phyloP scores from a whole-genome alignment of 2,113 vertebrate genomes.

The Pipa parva region DNA sequence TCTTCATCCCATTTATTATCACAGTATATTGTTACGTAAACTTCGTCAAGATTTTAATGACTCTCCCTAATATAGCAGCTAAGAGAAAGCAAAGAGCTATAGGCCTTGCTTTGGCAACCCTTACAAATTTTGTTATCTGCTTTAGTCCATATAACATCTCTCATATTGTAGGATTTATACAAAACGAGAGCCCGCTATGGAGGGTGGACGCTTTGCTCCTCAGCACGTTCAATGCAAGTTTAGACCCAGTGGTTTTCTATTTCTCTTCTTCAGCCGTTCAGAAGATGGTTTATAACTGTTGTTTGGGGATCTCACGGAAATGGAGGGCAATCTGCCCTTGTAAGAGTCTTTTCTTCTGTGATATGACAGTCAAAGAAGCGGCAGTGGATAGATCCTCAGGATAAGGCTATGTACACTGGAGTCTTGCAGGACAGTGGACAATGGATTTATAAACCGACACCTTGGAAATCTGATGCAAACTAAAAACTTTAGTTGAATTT shows the following conservation, averaged over 20 bases:
- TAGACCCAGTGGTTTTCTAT: conserved; percentile 86
- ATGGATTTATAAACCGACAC: too few relatives aligned
- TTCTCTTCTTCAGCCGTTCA: conserved; percentile 75
- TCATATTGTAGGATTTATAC: conserved; percentile 72
- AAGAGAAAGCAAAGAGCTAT: conserved; percentile 51
- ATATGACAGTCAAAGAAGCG: not conserved
- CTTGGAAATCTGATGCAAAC: too few relatives aligned
- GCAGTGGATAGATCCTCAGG: conserved; percentile 1
- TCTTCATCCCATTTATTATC: conserved; percentile 53
- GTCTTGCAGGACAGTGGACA: too few relatives aligned
- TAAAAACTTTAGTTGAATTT: too few relatives aligned
- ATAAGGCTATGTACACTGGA: not conserved
- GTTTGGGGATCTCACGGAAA: not conserved
- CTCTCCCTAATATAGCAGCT: conserved; percentile 49
- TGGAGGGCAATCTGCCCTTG: not conserved
- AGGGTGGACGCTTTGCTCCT: conserved; percentile 67
- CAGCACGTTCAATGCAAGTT: conserved; percentile 77
- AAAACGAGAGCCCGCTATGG: conserved; percentile 61
- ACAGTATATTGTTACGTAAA: conserved; percentile 60
- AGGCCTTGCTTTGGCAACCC: conserved; percentile 54
- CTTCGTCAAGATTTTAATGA: conserved; percentile 54
- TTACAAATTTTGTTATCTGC: conserved; percentile 58
- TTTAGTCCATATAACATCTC: conserved; percentile 81
- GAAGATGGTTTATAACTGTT: conserved; percentile 50
- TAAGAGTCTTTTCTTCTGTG: not conserved